These are phyloP conservation scores for Oxygymnocypris stewartii DNA, from an alignment of 2,113 vertebrate species.

Conservation along the genomic window DNA sequence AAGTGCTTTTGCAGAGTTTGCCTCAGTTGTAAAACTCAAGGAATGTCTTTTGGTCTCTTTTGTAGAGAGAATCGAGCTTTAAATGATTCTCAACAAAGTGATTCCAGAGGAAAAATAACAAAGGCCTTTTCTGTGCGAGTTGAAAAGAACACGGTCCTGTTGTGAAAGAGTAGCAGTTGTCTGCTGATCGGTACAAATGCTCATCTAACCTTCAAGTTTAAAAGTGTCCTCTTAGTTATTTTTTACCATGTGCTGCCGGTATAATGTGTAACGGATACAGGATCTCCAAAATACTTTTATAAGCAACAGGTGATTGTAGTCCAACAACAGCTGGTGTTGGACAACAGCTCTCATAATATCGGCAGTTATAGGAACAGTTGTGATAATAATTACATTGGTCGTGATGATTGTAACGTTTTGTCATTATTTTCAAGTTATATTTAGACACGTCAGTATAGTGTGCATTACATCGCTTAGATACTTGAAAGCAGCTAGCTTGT, in stretches of 20 bases:
- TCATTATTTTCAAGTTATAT: slow-evolving; percentile 25
- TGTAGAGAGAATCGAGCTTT: neutral
- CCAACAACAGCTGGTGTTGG: slow-evolving; percentile 48
- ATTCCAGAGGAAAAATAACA: slow-evolving; percentile 18
- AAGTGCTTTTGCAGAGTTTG: slow-evolving; percentile 47
- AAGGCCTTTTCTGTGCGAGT: neutral
- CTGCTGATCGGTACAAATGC: slow-evolving; percentile 15
- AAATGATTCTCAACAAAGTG: slow-evolving; percentile 5
- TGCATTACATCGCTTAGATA: slow-evolving; percentile 17
- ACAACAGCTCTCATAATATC: slow-evolving; percentile 25
- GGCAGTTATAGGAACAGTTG: slow-evolving; percentile 15
- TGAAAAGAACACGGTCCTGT: neutral
- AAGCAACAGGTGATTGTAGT: slow-evolving; percentile 52
- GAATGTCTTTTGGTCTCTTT: slow-evolving; percentile 35
- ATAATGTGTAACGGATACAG: slow-evolving; percentile 42
- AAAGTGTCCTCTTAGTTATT: slow-evolving; percentile 37
- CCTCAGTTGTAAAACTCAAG: slow-evolving; percentile 39
- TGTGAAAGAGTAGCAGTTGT: neutral
- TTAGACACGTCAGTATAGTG: slow-evolving; percentile 8
- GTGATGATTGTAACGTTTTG: slow-evolving; percentile 31
- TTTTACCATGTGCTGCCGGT: slow-evolving; percentile 18
- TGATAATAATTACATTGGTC: slow-evolving; percentile 28
- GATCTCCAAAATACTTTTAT: slow-evolving; percentile 50
- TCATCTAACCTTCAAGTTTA: slow-evolving; percentile 35
- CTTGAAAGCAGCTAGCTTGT: slow-evolving; percentile 19